A percentile compares a stretch with the other conserved stretches of the same genome.
phyloP scores from a whole-genome alignment of 2,113 vertebrate species.

The Pterocles orientalis region DNA sequence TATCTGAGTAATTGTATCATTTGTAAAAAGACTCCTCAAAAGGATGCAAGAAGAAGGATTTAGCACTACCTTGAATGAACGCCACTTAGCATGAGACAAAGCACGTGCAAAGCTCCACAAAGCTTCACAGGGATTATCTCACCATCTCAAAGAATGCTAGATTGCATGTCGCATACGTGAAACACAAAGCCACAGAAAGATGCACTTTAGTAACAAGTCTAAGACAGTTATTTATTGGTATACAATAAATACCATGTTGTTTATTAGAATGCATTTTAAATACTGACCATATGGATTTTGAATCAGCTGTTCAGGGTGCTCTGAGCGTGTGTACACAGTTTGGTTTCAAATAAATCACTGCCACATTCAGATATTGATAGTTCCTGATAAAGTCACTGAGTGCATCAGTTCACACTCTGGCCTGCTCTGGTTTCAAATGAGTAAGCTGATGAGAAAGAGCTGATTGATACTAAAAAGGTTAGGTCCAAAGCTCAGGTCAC shows the following conservation, averaged over 20 bases:
- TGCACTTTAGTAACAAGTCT: not conserved
- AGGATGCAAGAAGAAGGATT: not conserved
- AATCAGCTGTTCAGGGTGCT: not conserved
- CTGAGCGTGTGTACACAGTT: not conserved
- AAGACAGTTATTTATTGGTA: not conserved
- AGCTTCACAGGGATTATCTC: not conserved
- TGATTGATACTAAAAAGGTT: not conserved
- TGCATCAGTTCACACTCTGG: not conserved
- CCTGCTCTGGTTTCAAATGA: not conserved
- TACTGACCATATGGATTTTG: not conserved
- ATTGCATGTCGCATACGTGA: fast-evolving
- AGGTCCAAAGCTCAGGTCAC: not conserved
- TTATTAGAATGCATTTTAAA: not conserved
- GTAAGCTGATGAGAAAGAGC: not conserved
- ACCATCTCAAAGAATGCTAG: not conserved
- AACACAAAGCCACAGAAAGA: not conserved
- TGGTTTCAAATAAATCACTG: not conserved
- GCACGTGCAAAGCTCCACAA: not conserved
- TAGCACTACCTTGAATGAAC: not conserved
- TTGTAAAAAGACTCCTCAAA: not conserved
- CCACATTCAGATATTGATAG: not conserved
- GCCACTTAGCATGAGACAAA: not conserved
- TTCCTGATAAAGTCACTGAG: not conserved
- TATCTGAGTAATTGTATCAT: not conserved
- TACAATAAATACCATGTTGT: not conserved